Evolutionary conservation across 2,797 vertebrate genomes (phyloP).

Genomic region (Numenius phaeopus): DNA sequence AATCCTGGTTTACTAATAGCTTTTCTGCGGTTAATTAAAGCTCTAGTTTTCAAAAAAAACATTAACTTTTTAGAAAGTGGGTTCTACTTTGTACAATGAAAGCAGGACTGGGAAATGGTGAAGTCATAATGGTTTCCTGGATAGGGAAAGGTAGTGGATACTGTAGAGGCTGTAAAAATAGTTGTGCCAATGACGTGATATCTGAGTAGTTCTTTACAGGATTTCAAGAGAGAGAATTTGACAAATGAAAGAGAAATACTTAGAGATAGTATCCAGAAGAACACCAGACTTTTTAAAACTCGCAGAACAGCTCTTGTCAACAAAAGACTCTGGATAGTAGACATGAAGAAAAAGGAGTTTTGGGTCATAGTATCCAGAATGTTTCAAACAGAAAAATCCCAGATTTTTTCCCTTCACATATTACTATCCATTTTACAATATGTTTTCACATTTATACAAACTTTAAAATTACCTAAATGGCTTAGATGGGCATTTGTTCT

Average conservation of each 20-base stretch:
- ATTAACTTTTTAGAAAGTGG: background rate
- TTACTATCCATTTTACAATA: background rate
- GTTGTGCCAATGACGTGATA: background rate
- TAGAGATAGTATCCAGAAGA: background rate
- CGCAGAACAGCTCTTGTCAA: background rate
- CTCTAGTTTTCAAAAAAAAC: background rate
- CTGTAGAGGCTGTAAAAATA: background rate
- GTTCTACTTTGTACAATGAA: background rate
- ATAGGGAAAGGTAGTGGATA: background rate
- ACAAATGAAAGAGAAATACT: background rate
- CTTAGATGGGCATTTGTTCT: background rate
- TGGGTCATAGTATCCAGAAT: background rate
- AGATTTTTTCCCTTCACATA: background rate
- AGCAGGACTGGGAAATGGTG: background rate
- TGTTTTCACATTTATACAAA: background rate
- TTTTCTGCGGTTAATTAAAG: constrained; percentile 21
- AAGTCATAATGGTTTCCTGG: background rate
- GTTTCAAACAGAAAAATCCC: background rate
- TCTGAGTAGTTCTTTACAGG: background rate
- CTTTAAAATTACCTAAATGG: background rate
- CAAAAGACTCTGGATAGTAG: background rate
- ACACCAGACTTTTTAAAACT: background rate
- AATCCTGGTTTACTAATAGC: background rate
- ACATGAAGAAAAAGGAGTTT: background rate
- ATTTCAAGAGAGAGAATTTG: background rate